These are phyloP conservation scores for Drosophila pseudotalamancana DNA, from an alignment of 2,888 invertebrate genomes.

Conservation along the genomic window DNA sequence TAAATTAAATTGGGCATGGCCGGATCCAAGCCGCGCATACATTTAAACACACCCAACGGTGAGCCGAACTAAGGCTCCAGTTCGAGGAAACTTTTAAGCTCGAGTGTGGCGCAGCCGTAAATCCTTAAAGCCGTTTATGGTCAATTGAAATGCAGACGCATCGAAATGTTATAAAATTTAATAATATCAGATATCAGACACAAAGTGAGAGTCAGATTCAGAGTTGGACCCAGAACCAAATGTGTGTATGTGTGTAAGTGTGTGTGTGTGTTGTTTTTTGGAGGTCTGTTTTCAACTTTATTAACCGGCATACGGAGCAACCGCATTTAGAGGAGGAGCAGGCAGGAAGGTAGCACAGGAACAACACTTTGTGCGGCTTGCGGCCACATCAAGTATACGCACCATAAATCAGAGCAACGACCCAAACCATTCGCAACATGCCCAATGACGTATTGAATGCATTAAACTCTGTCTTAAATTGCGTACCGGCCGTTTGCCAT, in stretches of 20 bases:
- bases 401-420: slow-evolving; percentile 72
- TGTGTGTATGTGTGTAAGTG: neutral
- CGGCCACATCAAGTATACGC: slow-evolving; percentile 76
- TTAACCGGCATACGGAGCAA: slow-evolving; percentile 18
- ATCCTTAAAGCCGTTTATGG: slow-evolving; percentile 68
- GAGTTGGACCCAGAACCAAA: neutral
- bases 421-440: slow-evolving; percentile 45
- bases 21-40: slow-evolving; percentile 12
- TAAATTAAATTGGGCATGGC: slow-evolving; percentile 73
- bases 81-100: slow-evolving; percentile 47
- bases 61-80: slow-evolving; percentile 8
- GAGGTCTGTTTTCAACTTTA: slow-evolving; percentile 55
- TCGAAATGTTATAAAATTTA: slow-evolving; percentile 77
- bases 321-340: neutral
- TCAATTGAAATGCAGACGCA: slow-evolving; percentile 75
- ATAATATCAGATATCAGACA: slow-evolving; percentile 47
- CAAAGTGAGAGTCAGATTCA: slow-evolving; percentile 9
- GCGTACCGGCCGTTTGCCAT: slow-evolving; percentile 60
- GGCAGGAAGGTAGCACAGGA: slow-evolving; percentile 17
- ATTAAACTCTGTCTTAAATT: slow-evolving; percentile 73
- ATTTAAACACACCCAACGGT: neutral
- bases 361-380: slow-evolving; percentile 65
- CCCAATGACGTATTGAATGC: slow-evolving; percentile 73
- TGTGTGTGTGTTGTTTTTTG: slow-evolving; percentile 20
- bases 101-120: slow-evolving; percentile 22